phyloP scores from a whole-genome alignment of 92 coral and sea anemone genomes.

The Siderastrea siderea region DNA sequence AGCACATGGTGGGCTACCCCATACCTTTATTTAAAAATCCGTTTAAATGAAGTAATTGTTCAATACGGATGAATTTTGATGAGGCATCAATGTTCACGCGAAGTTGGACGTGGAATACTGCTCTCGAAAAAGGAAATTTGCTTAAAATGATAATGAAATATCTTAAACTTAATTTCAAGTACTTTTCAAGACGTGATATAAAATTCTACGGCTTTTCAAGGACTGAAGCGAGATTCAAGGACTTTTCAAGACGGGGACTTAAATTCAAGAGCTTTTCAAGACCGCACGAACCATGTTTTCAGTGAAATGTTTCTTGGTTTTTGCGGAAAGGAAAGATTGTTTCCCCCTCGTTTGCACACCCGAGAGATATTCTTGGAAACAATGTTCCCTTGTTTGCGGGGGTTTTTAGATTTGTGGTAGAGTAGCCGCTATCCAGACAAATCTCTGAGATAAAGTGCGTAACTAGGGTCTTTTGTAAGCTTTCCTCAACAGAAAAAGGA shows the following conservation, averaged over 20 bases:
- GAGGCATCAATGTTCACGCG: not conserved
- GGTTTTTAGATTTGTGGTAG: no score
- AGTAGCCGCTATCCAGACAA: no score
- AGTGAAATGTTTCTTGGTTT: no score
- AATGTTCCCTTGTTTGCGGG: no score
- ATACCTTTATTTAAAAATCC: not conserved
- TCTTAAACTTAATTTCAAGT: not conserved
- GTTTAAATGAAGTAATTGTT: not conserved
- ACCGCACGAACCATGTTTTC: not conserved
- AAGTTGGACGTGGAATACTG: not conserved
- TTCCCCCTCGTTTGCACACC: no score
- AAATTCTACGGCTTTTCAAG: not conserved
- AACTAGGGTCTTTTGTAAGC: slow-evolving; percentile 40
- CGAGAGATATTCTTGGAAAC: no score
- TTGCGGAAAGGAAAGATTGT: no score
- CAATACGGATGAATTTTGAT: not conserved
- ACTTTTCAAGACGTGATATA: not conserved
- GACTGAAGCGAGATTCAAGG: not conserved
- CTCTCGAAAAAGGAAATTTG: not conserved
- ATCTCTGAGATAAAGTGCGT: not conserved
- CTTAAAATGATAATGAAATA: not conserved
- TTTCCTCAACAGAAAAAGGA: slow-evolving; percentile 59
- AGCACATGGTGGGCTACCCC: no score
- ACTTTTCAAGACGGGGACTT: not conserved
- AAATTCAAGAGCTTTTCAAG: not conserved